These are phyloP conservation scores for Cyprinus carpio DNA, from an alignment of 2,113 vertebrate species.

Conservation along the genomic window DNA sequence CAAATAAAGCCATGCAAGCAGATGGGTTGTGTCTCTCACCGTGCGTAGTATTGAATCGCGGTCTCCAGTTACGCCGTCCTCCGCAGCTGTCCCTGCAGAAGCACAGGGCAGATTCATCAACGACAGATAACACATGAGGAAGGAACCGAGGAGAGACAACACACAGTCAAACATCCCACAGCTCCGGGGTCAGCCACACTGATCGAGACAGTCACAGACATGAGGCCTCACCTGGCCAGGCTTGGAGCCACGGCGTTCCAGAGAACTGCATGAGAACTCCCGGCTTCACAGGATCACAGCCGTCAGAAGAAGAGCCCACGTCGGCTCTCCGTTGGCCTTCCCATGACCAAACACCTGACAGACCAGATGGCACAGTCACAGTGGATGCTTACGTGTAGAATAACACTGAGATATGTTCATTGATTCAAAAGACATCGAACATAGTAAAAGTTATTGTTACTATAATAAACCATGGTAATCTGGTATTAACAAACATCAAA, in stretches of 20 bases:
- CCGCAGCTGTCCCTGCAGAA: constrained; percentile 88
- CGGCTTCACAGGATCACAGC: constrained; percentile 91
- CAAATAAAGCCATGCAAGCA: too few relatives aligned
- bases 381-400: not conserved
- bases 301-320: constrained; percentile 93
- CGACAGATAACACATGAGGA: constrained; percentile 97
- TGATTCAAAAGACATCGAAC: not conserved
- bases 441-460: not conserved
- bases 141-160: constrained; percentile 79
- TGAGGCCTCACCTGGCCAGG: constrained; percentile 89
- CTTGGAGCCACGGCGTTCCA: constrained; percentile 94
- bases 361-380: not conserved
- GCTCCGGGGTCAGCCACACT: not conserved
- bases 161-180: not conserved
- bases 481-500: not conserved
- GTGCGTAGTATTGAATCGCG: constrained; percentile 75
- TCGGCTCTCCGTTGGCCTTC: constrained; percentile 94
- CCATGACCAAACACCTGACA: constrained; percentile 91
- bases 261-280: constrained; percentile 95
- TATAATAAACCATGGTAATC: not conserved
- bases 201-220: not conserved
- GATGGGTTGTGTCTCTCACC: constrained; percentile 64
- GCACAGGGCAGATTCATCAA: constrained; percentile 96
- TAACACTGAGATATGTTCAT: not conserved
- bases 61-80: constrained; percentile 94